These are phyloP conservation scores for Leptestheria dahalacensis DNA, from an alignment of 1,140 invertebrate genomes.

Conservation along the genomic window DNA sequence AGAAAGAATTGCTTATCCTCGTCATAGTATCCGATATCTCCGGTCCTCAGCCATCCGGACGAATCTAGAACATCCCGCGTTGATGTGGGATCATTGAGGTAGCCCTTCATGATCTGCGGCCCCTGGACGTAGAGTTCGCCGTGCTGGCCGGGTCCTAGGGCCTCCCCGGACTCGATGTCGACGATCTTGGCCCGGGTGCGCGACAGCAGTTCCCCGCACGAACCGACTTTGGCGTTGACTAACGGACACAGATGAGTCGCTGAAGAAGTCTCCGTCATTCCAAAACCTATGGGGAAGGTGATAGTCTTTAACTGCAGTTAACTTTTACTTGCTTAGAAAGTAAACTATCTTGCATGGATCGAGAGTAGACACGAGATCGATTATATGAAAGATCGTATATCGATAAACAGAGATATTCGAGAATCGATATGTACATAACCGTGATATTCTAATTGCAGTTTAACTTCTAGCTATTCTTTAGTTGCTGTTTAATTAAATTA, in stretches of 20 bases:
- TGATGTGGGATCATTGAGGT: conserved; percentile 32
- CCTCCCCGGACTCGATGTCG: conserved; percentile 24
- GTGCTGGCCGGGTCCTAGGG: conserved; percentile 26
- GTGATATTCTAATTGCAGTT: no score
- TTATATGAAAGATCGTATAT: no score
- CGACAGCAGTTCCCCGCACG: not conserved
- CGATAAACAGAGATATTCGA: no score
- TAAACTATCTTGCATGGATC: no score
- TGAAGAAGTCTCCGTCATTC: conserved; percentile 28
- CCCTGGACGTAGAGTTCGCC: conserved; percentile 34
- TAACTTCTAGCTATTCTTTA: no score
- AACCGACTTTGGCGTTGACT: conserved; percentile 15
- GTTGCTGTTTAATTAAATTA: no score
- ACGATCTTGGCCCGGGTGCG: conserved; percentile 27
- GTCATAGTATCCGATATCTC: conserved; percentile 24
- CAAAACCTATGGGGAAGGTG: conserved; percentile 27
- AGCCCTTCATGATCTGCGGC: conserved; percentile 29
- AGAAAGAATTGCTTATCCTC: conserved; percentile 25
- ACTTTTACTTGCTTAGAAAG: no score
- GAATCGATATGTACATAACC: no score
- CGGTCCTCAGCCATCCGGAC: conserved; percentile 38
- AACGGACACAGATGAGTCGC: conserved; percentile 21
- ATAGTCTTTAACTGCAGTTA: not conserved
- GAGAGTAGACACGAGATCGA: no score
- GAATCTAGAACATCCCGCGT: conserved; percentile 32